phyloP scores from a whole-genome alignment of 2,113 vertebrate species.

The Scomber colias region DNA sequence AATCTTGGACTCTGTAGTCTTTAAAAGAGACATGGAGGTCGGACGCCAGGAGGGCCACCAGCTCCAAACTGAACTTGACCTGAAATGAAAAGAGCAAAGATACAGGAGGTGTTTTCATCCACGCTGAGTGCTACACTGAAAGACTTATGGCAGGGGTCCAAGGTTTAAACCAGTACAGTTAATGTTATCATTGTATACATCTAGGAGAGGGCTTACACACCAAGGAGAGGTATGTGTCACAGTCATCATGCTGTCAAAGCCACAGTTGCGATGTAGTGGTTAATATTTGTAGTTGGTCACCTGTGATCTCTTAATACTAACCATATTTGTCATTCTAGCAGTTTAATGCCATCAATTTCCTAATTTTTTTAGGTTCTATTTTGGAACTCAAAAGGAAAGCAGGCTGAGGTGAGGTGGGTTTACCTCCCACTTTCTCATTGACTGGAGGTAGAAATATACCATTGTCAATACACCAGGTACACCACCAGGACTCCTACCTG shows the following conservation, averaged over 20 bases:
- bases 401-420: background rate
- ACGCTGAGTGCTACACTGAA: background rate
- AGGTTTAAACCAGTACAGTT: conserved; percentile 9
- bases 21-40: conserved; percentile 93
- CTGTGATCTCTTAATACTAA: background rate
- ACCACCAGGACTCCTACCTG: conserved; percentile 24
- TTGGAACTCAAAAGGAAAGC: background rate
- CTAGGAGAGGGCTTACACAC: background rate
- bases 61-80: conserved; percentile 85
- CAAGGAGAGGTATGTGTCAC: conserved; percentile 32
- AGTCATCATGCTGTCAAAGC: conserved; percentile 8
- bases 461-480: background rate
- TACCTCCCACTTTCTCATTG: background rate
- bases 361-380: background rate
- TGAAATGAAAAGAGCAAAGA: conserved; percentile 51
- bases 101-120: background rate
- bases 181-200: conserved; percentile 27
- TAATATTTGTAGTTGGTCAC: background rate
- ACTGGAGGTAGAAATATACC: background rate
- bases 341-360: background rate
- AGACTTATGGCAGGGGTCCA: background rate
- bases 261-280: background rate
- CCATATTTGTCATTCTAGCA: background rate
- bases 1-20: conserved; percentile 91
- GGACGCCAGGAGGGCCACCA: conserved; percentile 94